phyloP scores from a whole-genome alignment of 2,113 vertebrate species.

The Mesembrinibis cayennensis region DNA sequence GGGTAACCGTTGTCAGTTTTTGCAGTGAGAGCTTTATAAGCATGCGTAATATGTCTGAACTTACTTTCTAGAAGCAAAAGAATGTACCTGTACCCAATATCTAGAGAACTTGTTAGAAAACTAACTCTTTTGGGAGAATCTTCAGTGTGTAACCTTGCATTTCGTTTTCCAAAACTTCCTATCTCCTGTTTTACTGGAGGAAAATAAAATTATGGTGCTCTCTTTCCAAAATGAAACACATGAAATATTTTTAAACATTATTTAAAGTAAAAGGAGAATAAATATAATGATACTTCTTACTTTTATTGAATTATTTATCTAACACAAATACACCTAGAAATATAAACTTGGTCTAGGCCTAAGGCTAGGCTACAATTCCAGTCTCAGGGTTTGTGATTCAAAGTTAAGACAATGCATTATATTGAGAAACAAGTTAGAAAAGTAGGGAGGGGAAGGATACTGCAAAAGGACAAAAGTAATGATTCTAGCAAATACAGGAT shows the following conservation, averaged over 20 bases:
- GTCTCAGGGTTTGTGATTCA: neutral
- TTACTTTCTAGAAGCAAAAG: neutral
- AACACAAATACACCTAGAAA: neutral
- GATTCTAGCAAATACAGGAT: neutral
- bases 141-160: neutral
- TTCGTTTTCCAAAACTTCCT: neutral
- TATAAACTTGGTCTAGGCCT: neutral
- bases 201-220: neutral
- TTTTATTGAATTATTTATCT: neutral
- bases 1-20: neutral
- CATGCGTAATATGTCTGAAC: neutral
- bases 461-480: neutral
- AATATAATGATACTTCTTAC: neutral
- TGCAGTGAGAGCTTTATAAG: neutral
- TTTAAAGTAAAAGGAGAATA: neutral
- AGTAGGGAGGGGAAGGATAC: neutral
- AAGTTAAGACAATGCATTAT: neutral
- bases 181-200: neutral
- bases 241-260: neutral
- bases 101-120: neutral
- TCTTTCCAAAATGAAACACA: neutral
- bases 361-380: neutral
- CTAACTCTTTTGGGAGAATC: accelerated
- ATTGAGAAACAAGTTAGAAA: neutral
- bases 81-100: neutral